Percentiles rank a stretch among this genome's conserved stretches.
Evolutionary conservation across 2,888 invertebrate species (phyloP).

Genomic region (Standfussiana lucernea): DNA sequence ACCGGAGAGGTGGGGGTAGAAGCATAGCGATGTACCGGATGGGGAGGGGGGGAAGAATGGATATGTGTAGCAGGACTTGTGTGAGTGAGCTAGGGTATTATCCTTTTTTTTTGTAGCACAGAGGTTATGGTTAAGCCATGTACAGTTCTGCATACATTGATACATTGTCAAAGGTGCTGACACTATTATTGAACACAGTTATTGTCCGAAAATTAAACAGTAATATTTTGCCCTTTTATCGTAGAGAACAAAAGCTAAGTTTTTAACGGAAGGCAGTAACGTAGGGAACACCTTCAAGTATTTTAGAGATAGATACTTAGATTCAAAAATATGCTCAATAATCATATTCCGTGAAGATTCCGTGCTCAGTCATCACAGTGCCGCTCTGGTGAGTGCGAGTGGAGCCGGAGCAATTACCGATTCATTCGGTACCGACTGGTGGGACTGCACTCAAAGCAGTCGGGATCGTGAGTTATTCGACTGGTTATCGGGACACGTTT

Average conservation of each 20-base stretch:
- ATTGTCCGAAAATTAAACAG: not conserved
- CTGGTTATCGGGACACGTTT: constrained; percentile 65
- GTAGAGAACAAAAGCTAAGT: not conserved
- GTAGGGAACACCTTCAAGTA: not conserved
- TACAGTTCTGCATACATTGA: not conserved
- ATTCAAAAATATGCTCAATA: not conserved
- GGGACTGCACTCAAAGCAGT: constrained; percentile 32
- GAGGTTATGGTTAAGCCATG: not conserved
- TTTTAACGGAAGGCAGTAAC: not conserved
- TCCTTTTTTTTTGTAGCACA: too few relatives aligned
- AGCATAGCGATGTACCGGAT: constrained; percentile 29
- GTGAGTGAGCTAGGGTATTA: not conserved
- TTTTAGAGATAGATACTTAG: not conserved
- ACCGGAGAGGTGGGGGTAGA: constrained; percentile 3
- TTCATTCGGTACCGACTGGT: constrained; percentile 11
- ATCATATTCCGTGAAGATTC: constrained; percentile 2
- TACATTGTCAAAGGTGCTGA: not conserved
- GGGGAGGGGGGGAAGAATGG: constrained; percentile 7
- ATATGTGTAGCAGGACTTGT: constrained; percentile 8
- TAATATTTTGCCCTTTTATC: not conserved
- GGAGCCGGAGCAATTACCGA: constrained; percentile 34
- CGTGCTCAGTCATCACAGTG: constrained; percentile 9
- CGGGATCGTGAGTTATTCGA: constrained; percentile 39
- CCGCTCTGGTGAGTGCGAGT: constrained; percentile 15
- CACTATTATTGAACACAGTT: not conserved